Percentiles rank a stretch among this genome's conserved stretches.
Evolutionary conservation across 1,140 invertebrate genomes (phyloP).

Genomic region (Halesus radiatus): DNA sequence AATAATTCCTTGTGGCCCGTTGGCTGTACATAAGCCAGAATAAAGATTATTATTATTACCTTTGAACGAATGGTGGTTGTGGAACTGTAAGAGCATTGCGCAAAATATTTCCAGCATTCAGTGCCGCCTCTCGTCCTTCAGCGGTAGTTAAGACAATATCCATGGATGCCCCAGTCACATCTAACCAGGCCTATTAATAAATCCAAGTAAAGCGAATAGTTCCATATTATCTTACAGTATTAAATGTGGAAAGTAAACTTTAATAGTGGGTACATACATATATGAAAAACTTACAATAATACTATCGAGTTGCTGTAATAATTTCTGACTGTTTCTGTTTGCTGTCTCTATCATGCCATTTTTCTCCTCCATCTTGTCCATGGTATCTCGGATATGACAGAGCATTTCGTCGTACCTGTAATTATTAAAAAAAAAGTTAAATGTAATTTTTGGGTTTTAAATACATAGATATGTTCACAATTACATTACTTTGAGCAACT

Average conservation of each 20-base stretch:
- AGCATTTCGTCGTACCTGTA: constrained; percentile 82
- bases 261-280: no score
- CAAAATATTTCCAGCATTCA: constrained; percentile 84
- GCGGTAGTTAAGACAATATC: constrained; percentile 73
- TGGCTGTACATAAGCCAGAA: no score
- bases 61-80: constrained; percentile 52
- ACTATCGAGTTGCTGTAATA: constrained; percentile 84
- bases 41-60: constrained; percentile 4
- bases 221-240: no score
- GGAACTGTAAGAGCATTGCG: constrained; percentile 81
- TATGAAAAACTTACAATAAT: constrained; percentile 80
- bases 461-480: no score
- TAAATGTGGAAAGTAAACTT: no score
- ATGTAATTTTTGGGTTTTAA: not conserved
- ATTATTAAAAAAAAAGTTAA: not conserved
- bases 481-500: not conserved
- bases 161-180: constrained; percentile 69
- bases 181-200: constrained; percentile 75
- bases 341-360: constrained; percentile 90
- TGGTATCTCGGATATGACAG: constrained; percentile 85
- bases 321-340: constrained; percentile 86
- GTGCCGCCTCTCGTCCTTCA: constrained; percentile 82
- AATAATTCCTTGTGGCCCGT: no score
- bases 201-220: no score
- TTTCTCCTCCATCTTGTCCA: constrained; percentile 93